A percentile compares a stretch with the other conserved stretches of the same genome.
phyloP scores from a whole-genome alignment of 2,797 vertebrate species.

The Sorex maritimensis region DNA sequence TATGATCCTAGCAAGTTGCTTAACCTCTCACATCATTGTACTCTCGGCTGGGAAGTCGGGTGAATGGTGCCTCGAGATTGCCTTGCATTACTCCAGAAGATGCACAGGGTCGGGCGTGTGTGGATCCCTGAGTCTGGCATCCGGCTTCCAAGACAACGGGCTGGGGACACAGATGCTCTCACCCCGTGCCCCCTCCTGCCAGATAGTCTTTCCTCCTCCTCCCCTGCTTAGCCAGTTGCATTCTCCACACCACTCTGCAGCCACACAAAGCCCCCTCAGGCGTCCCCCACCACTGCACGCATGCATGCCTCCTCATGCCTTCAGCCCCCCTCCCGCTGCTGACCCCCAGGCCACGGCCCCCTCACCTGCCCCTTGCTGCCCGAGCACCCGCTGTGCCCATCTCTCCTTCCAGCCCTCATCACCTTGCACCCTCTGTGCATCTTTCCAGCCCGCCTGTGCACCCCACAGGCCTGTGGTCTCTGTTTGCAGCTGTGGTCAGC shows the following conservation, averaged over 20 bases:
- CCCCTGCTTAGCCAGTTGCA: neutral
- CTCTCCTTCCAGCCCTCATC: neutral
- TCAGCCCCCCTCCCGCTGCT: neutral
- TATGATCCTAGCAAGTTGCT: neutral
- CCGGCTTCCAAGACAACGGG: neutral
- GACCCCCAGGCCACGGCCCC: neutral
- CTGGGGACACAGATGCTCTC: neutral
- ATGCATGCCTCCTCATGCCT: neutral
- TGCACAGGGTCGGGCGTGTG: neutral
- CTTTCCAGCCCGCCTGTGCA: neutral
- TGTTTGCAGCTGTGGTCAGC: constrained; percentile 29
- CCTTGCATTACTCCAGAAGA: neutral
- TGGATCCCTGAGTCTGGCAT: neutral
- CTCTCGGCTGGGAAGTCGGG: constrained; percentile 14
- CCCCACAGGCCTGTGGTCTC: neutral
- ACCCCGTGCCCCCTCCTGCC: neutral
- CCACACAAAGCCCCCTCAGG: too few species aligned
- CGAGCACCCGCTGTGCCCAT: neutral
- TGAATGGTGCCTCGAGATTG: neutral
- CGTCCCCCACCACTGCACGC: neutral
- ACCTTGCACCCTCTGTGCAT: neutral
- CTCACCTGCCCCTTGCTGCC: neutral
- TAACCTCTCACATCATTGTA: neutral
- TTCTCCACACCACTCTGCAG: too few species aligned
- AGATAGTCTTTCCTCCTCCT: neutral